Conservation (phyloP, 2,888 invertebrate genomes). For the Marasmarcha lunaedactyla region DNA sequence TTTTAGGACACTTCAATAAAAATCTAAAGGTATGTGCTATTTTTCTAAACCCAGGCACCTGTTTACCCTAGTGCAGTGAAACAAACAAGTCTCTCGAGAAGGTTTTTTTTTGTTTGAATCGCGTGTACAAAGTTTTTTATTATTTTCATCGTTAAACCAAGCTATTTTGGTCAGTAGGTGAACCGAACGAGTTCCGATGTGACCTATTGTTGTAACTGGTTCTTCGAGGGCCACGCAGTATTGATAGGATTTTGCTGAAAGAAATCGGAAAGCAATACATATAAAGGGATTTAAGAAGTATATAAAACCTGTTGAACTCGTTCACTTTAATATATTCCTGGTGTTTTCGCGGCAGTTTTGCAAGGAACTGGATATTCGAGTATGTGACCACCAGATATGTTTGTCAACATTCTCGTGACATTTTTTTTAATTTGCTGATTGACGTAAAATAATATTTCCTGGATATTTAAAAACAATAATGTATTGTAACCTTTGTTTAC, state of each 20-base stretch:
- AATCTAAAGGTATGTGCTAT: not conserved
- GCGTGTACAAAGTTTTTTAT: not conserved
- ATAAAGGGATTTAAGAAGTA: constrained; percentile 36
- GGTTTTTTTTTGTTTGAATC: not conserved
- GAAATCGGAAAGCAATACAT: constrained; percentile 40
- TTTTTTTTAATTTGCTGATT: not conserved
- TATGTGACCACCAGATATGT: constrained; percentile 8
- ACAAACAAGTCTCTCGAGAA: not conserved
- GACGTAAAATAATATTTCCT: not conserved
- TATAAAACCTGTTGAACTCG: constrained; percentile 37
- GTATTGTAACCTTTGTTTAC: too few species aligned
- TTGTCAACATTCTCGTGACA: not conserved
- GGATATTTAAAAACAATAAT: not conserved
- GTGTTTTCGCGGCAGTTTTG: constrained; percentile 24
- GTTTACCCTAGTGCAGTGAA: not conserved
- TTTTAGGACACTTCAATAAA: constrained; percentile 17
- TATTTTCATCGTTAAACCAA: not conserved
- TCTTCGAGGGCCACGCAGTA: not conserved
- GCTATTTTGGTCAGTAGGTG: not conserved
- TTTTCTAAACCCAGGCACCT: not conserved
- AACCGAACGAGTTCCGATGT: not conserved
- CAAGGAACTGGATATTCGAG: constrained; percentile 21
- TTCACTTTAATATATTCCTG: constrained; percentile 27
- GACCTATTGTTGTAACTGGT: constrained; percentile 1
- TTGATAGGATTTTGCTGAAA: constrained; percentile 18